These are phyloP conservation scores for Andrena flavipes DNA, from an alignment of 2,888 invertebrate genomes.

Conservation along the genomic window DNA sequence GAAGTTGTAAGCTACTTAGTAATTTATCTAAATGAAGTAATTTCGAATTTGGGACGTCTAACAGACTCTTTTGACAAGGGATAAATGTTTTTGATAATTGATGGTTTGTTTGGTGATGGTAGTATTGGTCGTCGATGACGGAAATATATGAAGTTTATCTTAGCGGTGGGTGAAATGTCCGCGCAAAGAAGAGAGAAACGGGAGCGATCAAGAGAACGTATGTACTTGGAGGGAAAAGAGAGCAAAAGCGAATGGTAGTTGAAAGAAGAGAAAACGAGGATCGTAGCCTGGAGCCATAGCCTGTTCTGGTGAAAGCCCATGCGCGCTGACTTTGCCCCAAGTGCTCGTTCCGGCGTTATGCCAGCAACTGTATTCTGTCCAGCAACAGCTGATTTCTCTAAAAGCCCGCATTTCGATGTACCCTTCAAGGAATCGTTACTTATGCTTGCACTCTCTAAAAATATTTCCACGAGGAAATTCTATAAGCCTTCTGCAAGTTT, in stretches of 20 bases:
- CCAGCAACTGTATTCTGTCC: slow-evolving; percentile 50
- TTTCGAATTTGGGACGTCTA: not conserved
- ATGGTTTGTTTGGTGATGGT: not conserved
- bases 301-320: slow-evolving; percentile 69
- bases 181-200: slow-evolving; percentile 35
- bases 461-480: not conserved
- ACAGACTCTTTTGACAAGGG: not conserved
- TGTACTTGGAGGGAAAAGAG: slow-evolving; percentile 42
- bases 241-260: slow-evolving; percentile 55
- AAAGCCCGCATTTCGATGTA: not conserved
- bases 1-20: too few species aligned
- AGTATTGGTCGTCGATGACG: not conserved
- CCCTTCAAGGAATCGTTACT: not conserved
- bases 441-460: not conserved
- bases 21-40: too few species aligned
- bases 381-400: slow-evolving; percentile 50
- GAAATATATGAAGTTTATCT: slow-evolving; percentile 40
- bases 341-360: slow-evolving; percentile 44
- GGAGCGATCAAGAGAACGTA: slow-evolving; percentile 30
- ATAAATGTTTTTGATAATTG: not conserved
- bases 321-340: slow-evolving; percentile 58
- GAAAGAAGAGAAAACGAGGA: slow-evolving; percentile 64
- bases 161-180: slow-evolving; percentile 28
- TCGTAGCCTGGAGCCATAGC: slow-evolving; percentile 57
- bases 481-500: not conserved